Conservation (phyloP, 2,113 vertebrate species). For the Menidia beryllina region DNA sequence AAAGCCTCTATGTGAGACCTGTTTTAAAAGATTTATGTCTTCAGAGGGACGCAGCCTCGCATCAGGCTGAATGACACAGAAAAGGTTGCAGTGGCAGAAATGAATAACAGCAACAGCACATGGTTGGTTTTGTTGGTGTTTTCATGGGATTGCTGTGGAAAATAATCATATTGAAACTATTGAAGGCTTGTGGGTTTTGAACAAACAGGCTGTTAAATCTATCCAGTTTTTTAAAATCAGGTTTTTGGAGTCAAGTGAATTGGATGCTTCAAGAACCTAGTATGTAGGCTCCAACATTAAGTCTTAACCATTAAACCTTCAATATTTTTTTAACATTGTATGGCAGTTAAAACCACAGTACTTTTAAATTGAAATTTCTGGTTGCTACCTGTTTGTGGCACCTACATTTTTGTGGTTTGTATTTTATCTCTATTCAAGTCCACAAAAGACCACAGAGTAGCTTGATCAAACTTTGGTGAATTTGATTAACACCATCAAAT, state of each 20-base stretch:
- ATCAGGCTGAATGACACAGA: neutral
- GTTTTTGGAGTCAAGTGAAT: constrained; percentile 8
- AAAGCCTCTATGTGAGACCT: constrained; percentile 18
- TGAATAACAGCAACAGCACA: neutral
- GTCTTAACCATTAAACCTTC: too few relatives aligned
- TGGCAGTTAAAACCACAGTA: too few relatives aligned
- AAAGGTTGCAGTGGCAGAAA: neutral
- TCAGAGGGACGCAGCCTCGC: neutral
- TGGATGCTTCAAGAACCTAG: neutral
- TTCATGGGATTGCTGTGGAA: constrained; percentile 5
- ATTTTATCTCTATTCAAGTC: too few relatives aligned
- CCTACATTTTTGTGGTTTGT: too few relatives aligned
- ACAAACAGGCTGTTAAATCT: neutral
- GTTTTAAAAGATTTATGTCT: constrained; percentile 23
- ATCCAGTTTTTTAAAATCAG: neutral
- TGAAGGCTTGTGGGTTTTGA: neutral
- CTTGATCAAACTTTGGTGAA: neutral
- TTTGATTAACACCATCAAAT: too few relatives aligned
- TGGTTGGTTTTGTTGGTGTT: constrained; percentile 13
- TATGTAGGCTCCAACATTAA: too few relatives aligned
- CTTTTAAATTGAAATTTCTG: too few relatives aligned
- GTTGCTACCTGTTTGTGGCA: too few relatives aligned
- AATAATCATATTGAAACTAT: neutral
- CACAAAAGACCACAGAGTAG: neutral
- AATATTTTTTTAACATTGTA: too few relatives aligned